phyloP scores from a whole-genome alignment of 2,113 vertebrate species.

The Ictalurus punctatus region DNA sequence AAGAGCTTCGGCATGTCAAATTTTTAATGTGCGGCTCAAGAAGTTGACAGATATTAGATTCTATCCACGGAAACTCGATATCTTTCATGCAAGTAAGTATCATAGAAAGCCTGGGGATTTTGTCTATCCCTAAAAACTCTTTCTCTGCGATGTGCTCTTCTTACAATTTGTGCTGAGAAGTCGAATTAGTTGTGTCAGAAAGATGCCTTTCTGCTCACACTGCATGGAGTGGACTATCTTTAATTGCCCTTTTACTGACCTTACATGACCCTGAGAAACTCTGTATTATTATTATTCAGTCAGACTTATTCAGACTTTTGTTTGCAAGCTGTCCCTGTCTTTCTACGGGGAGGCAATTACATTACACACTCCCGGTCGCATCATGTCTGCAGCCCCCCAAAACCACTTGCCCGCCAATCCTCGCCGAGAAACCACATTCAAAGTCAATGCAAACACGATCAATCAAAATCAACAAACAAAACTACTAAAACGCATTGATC shows the following conservation, averaged over 20 bases:
- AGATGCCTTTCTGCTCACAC: neutral
- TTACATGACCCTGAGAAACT: no score
- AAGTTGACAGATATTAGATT: no score
- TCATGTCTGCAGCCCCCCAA: neutral
- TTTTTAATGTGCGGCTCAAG: no score
- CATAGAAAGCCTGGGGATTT: no score
- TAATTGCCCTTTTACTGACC: neutral
- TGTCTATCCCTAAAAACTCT: no score
- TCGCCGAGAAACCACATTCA: slow-evolving; percentile 27
- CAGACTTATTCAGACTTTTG: neutral
- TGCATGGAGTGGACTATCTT: neutral
- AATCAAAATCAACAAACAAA: slow-evolving; percentile 46
- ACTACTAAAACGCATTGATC: slow-evolving; percentile 54
- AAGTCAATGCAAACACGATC: slow-evolving; percentile 50
- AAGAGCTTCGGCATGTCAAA: no score
- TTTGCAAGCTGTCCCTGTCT: slow-evolving; percentile 22
- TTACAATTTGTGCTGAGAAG: no score
- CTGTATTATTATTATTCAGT: neutral
- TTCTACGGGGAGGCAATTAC: slow-evolving; percentile 28
- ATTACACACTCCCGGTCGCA: slow-evolving; percentile 17
- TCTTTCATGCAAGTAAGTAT: no score
- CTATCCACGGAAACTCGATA: no score
- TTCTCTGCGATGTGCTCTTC: no score
- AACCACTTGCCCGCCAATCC: neutral
- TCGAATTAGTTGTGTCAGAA: no score